Evolutionary conservation across 2,797 vertebrate species (phyloP), one percentile per base, ranked within the genome.

Genomic region (Neoniphon sammara): DNA sequence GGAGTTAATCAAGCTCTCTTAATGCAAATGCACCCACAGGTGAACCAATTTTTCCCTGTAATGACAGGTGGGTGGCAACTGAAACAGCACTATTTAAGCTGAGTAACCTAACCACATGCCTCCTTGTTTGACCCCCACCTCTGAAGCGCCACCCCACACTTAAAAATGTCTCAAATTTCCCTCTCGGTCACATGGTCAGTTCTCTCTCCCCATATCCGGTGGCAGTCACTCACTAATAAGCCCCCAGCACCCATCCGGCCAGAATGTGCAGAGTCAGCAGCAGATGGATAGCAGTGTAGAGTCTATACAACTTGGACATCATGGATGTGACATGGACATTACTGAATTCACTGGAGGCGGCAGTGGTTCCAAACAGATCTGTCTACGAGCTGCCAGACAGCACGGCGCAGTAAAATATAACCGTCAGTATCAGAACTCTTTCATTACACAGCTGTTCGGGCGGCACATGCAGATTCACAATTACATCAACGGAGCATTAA

Each of bases 121-220:
- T 70, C 74, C 68, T 62, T 27, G 4, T 31, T 18, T 53, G 3
- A 83, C 56, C 47, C 52, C 53, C 55, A 23, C 42, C 49, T 20
- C 30, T 7, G 20, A 34, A 30, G 18, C 64, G 31, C n/a, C 47
- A 56, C 68, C 44, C 10, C 27, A 66, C 58, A 62, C 78, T 75
- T 67, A 64, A 62, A 79, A 84, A 74, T 71, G 68, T 85, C 70
- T 84, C 82, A 23, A 63, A 63, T 88, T 75, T 88, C 80, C 17
- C 42, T 66, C 46, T 72, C 70, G 66, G 74, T 88, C 83, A 84
- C 87, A 68, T 53, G 69, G 73, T n/a, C 39, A 18, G 17, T 53
- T 78, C 75, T 73, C 52, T n/a, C 0, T 10, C 61, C 72, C 64
- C 57, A 66, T 89, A 92, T 93, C 85, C 84, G 85, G 80, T 90